Evolutionary conservation across 2,888 invertebrate species (phyloP), one percentile per base, ranked within the genome.

Genomic region (Cordilura impudica): DNA sequence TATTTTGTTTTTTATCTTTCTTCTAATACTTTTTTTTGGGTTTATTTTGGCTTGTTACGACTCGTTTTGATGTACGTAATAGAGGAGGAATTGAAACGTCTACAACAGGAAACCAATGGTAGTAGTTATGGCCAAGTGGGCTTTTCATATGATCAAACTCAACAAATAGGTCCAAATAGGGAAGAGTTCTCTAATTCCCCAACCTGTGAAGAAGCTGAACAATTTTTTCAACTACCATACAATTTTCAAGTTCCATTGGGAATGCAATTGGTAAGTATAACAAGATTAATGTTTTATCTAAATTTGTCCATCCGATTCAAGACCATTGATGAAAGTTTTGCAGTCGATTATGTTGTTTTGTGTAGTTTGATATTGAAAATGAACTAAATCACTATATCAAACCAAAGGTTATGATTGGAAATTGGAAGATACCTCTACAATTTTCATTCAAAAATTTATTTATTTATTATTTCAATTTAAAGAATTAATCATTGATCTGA

Each of bases 61-160:
- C 39, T 49, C 47, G 43, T n/a, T 26, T 49, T 47, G 47, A 31
- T 35, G 14, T 47, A 4, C 21, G 8, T 10, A 19, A 14, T 90
- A 98, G 98, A 98, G 91, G 98, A 98, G 89, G 97, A 98, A 90
- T 91, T 96, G 87, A 98, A 98, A 89, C 92, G 98, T 65, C 91
- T 97, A 54, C 95, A 94, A 86, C 94, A 93, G 89, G 95, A 94
- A 45, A 92, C 90, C 18, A 90, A 90, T 78, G 86, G 90, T 12
- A 89, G 90, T 80, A 86, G 90, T 16, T 95, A 94, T 75, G 93
- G 93, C 21, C 95, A 96, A 90, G 94, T 96, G 49, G 93, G 93
- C 14, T 96, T 95, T 87, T 94, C 93, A 87, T 96, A 96, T 84
- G 94, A 94, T 69, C 78, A 63, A 19, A 21, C 66, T n/a, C 58